Evolutionary conservation across 2,888 invertebrate species (phyloP).

Genomic region (Tetheella fluctuosa): DNA sequence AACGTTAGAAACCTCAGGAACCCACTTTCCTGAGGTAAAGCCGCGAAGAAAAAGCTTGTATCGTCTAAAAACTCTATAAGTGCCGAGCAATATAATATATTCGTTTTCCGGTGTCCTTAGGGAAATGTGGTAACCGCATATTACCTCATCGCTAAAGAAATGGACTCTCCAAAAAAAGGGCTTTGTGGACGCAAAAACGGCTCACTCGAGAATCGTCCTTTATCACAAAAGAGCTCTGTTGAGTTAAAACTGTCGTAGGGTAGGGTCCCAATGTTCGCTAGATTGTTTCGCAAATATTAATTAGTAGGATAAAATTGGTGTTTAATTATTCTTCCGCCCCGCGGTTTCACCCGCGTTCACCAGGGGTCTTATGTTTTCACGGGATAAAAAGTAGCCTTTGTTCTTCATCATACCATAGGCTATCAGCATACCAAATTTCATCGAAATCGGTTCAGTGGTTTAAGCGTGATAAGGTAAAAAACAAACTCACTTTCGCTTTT

Average conservation of each 20-base stretch:
- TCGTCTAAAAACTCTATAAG: conserved; percentile 16
- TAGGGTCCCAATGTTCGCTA: conserved; percentile 23
- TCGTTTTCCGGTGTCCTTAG: conserved; percentile 53
- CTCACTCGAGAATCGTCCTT: conserved; percentile 52
- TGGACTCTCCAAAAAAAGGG: conserved; percentile 56
- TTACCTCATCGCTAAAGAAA: conserved; percentile 56
- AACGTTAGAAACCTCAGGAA: neutral
- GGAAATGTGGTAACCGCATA: conserved; percentile 61
- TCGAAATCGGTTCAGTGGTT: too few relatives aligned
- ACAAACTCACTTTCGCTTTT: too few relatives aligned
- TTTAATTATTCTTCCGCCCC: too few relatives aligned
- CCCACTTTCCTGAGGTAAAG: neutral
- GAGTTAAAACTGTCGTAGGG: conserved; percentile 44
- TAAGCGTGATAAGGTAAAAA: too few relatives aligned
- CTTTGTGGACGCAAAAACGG: conserved; percentile 59
- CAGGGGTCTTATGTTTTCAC: too few relatives aligned
- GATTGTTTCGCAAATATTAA: neutral
- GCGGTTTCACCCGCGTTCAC: too few relatives aligned
- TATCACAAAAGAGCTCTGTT: conserved; percentile 52
- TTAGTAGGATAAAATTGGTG: neutral
- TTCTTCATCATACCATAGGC: too few relatives aligned
- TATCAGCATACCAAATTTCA: too few relatives aligned
- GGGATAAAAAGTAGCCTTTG: too few relatives aligned
- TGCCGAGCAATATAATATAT: conserved; percentile 50
- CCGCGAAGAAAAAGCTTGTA: conserved; percentile 9